Evolutionary conservation across 2,797 vertebrate species (phyloP).

Genomic region (Bryconaethiops microstoma): DNA sequence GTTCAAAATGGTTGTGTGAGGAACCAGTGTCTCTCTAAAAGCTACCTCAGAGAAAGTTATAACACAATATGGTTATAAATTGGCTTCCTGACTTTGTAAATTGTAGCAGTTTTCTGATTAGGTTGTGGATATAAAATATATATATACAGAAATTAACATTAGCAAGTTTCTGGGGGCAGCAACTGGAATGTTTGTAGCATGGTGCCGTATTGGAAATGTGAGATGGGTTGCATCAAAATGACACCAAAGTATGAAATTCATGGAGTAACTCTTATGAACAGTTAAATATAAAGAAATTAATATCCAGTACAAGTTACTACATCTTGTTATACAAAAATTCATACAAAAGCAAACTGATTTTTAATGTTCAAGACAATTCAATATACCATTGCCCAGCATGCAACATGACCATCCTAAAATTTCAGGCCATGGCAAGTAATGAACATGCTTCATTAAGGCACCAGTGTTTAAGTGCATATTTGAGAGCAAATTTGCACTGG

Average conservation of each 20-base stretch:
- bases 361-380: neutral
- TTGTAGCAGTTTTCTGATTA: too few relatives aligned
- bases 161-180: accelerated
- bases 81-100: too few relatives aligned
- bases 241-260: too few relatives aligned
- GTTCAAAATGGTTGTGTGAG: too few relatives aligned
- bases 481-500: neutral
- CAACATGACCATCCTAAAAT: neutral
- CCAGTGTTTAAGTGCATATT: slow-evolving; percentile 11
- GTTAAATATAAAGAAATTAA: neutral
- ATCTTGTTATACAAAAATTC: neutral
- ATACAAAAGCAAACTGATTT: neutral
- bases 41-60: too few relatives aligned
- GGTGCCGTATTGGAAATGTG: neutral
- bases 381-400: neutral
- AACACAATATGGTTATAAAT: too few relatives aligned
- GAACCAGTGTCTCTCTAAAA: too few relatives aligned
- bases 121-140: too few relatives aligned
- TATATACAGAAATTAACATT: too few relatives aligned
- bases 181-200: neutral
- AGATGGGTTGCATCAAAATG: neutral
- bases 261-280: neutral
- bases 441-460: neutral
- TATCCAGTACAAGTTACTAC: neutral
- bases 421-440: neutral